Base-by-base conservation (phyloP, 2,113 vertebrate genomes). In the Hirundichthys speculiger region DNA sequence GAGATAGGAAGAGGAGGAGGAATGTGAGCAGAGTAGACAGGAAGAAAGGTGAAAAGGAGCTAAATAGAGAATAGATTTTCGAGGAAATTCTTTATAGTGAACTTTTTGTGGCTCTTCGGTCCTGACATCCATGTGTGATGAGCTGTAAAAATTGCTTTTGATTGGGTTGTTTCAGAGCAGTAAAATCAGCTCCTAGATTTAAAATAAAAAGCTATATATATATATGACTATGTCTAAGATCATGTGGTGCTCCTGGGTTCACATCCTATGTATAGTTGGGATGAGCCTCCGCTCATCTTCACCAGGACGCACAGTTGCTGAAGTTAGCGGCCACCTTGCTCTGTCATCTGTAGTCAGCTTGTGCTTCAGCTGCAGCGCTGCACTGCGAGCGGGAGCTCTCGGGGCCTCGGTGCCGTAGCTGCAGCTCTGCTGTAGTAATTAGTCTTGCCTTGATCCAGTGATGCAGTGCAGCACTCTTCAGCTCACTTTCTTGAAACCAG, bases 391-490 rank as follows among this genome's bases (percentile, higher is more conserved):
- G n/a, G 73, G 58, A 64, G 43, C 63, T 71, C 56, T 83, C 14
- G 30, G 69, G 72, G 79, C 47, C 77, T 73, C 10, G 5, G 57
- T 57, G 47, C 49, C 67, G 56, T 57, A 64, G 75, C 69, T 70
- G 25, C 65, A 55, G 61, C 72, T 79, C 77, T 67, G 73, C 79
- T 82, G 54, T 72, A 79, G 79, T 83, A 75, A 84, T 86, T 87
- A 73, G 46, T 83, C 64, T 70, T 69, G 65, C 68, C 86, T 83
- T 80, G 77, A 87, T 81, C 71, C 30, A 24, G 61, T 38, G 16
- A 74, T 87, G 82, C 77, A 64, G 69, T 71, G 82, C 83, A 66
- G 69, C 40, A 61, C 77, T 68, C 64, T 72, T 73, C 66, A 67
- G 80, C 72, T 64, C 60, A 24, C 67, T 75, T 59, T 59, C 46